Conservation (phyloP, 2,797 vertebrate genomes). For the Sebastolobus altivelis region DNA sequence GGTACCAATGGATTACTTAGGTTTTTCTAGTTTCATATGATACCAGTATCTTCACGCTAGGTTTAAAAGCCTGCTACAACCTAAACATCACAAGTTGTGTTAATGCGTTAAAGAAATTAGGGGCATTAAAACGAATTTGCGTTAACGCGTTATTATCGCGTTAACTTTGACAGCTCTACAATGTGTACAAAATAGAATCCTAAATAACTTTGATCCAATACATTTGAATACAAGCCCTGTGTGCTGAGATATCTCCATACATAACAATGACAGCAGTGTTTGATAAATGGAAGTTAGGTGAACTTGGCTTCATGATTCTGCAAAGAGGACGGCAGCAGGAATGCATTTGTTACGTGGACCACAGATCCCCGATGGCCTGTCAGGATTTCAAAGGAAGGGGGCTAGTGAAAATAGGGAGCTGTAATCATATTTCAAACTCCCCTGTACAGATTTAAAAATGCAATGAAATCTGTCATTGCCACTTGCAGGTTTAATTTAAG, state of each 20-base stretch:
- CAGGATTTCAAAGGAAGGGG: constrained; percentile 1
- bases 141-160: no score
- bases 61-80: no score
- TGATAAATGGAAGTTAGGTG: constrained; percentile 31
- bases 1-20: no score
- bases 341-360: constrained; percentile 24
- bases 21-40: no score
- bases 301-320: constrained; percentile 19
- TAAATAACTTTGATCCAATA: not conserved
- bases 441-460: constrained; percentile 5
- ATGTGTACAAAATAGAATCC: not conserved
- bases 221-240: not conserved
- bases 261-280: constrained; percentile 16
- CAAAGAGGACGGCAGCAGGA: constrained; percentile 12
- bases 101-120: no score
- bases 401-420: constrained; percentile 1
- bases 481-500: constrained; percentile 21
- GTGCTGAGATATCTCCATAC: not conserved
- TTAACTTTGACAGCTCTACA: no score
- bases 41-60: no score
- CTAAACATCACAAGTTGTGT: no score
- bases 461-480: constrained; percentile 6
- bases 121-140: no score
- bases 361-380: constrained; percentile 29
- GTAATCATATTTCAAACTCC: constrained; percentile 14